Conservation (phyloP, 1,140 invertebrate species). For the Ctenoplectra terminalis region DNA sequence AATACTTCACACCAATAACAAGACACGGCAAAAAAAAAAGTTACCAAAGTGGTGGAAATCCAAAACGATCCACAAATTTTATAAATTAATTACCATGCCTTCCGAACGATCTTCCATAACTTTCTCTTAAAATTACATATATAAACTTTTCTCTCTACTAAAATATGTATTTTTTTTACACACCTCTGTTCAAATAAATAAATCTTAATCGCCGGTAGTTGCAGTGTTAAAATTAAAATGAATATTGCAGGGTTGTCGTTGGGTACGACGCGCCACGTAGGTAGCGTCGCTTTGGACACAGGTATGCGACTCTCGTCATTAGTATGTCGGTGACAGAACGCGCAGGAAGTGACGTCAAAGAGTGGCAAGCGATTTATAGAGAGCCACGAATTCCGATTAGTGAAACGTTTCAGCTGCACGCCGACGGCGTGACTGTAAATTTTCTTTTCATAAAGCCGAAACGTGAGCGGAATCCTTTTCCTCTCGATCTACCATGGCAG, state of each 20-base stretch:
- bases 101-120: no score
- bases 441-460: slow-evolving; percentile 46
- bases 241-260: not conserved
- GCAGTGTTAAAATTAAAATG: not conserved
- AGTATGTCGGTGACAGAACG: slow-evolving; percentile 65
- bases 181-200: no score
- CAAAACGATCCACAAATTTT: no score
- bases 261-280: not conserved
- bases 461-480: slow-evolving; percentile 43
- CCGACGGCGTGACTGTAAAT: slow-evolving; percentile 36
- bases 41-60: no score
- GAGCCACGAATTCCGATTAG: slow-evolving; percentile 60
- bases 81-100: no score
- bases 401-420: slow-evolving; percentile 36
- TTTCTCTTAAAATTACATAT: no score
- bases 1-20: no score
- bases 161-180: no score
- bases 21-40: no score
- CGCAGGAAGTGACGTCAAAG: slow-evolving; percentile 71
- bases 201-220: no score
- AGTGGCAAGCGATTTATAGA: slow-evolving; percentile 64
- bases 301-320: slow-evolving; percentile 64
- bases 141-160: no score
- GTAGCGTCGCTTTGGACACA: slow-evolving; percentile 40
- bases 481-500: not conserved